phyloP scores from a whole-genome alignment of 2,113 vertebrate species.

The Conger conger region DNA sequence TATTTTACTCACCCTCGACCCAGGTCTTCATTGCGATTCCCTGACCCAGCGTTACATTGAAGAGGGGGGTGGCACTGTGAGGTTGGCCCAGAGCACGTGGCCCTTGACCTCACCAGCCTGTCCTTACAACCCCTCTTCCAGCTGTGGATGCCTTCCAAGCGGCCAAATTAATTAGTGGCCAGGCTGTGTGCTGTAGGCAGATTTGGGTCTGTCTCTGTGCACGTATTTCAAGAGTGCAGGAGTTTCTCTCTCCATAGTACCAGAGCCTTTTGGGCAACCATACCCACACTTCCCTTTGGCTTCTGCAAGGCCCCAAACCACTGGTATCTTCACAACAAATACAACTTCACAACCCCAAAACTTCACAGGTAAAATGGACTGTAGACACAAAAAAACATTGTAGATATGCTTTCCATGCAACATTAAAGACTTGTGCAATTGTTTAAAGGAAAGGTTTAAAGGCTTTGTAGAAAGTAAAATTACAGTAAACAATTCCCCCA shows the following conservation, averaged over 20 bases:
- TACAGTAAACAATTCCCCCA: conserved; percentile 33
- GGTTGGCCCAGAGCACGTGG: neutral
- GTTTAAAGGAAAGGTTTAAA: no score
- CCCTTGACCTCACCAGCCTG: neutral
- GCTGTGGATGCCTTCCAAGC: conserved; percentile 49
- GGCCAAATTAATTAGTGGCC: conserved; percentile 72
- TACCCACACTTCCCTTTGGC: neutral
- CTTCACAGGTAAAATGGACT: neutral
- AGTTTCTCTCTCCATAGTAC: conserved; percentile 35
- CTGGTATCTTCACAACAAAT: neutral
- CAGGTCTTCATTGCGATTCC: neutral
- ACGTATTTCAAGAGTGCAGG: conserved; percentile 61
- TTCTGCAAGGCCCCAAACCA: neutral
- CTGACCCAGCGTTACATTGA: neutral
- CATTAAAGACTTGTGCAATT: neutral
- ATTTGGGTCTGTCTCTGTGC: conserved; percentile 26
- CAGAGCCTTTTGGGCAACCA: conserved; percentile 12
- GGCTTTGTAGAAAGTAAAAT: neutral
- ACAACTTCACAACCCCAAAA: neutral
- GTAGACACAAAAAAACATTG: neutral
- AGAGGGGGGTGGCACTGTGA: neutral
- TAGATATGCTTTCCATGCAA: neutral
- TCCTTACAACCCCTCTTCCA: conserved; percentile 36
- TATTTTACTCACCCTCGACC: neutral
- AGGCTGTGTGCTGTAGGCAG: conserved; percentile 58